phyloP scores from a whole-genome alignment of 2,888 invertebrate genomes.

The Stenotaenia linearis region DNA sequence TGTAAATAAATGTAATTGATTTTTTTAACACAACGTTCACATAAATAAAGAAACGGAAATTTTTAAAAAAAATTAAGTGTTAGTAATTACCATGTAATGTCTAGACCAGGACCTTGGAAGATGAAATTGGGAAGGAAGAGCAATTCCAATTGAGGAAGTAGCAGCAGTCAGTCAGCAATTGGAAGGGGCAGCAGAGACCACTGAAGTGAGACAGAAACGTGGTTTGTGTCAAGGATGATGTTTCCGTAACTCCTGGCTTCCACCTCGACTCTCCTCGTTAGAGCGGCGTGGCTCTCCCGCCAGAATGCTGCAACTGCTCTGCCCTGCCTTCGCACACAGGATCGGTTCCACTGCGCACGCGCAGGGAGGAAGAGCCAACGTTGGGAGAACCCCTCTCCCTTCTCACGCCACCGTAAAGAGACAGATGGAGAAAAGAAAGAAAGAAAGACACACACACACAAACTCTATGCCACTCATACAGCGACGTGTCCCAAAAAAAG shows the following conservation, averaged over 20 bases:
- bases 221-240: conserved; percentile 6
- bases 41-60: neutral
- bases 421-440: neutral
- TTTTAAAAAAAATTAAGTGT: neutral
- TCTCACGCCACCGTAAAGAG: neutral
- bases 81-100: conserved; percentile 24
- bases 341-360: neutral
- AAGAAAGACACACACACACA: neutral
- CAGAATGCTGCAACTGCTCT: conserved; percentile 4
- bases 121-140: neutral
- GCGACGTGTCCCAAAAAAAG: neutral
- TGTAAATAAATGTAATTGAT: neutral
- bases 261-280: conserved; percentile 8
- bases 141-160: conserved; percentile 9
- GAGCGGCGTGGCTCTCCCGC: conserved; percentile 7
- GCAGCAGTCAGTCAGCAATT: conserved; percentile 1
- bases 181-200: neutral
- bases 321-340: neutral
- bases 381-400: conserved; percentile 9
- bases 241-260: conserved; percentile 27
- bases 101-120: conserved; percentile 24
- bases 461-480: conserved; percentile 1
- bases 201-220: conserved; percentile 9
- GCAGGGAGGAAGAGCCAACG: conserved; percentile 17
- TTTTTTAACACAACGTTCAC: neutral